These are phyloP conservation scores for Acanthis flammea DNA, from an alignment of 2,797 vertebrate species.

Conservation along the genomic window DNA sequence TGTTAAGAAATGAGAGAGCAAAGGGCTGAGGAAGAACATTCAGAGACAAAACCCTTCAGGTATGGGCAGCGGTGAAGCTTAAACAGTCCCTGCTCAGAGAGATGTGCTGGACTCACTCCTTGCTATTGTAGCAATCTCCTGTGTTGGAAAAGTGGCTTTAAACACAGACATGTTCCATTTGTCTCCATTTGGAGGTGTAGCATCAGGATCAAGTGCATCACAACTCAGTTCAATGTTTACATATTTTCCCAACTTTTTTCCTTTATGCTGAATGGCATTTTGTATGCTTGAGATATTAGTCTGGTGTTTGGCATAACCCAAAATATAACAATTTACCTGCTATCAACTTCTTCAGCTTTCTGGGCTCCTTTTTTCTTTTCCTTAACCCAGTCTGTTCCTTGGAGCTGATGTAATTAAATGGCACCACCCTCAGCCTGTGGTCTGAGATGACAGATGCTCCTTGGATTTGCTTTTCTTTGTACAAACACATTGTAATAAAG, in stretches of 20 bases:
- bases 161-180: rapidly evolving
- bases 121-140: neutral
- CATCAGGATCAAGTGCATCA: neutral
- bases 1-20: neutral
- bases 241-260: neutral
- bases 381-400: neutral
- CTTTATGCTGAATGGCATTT: neutral
- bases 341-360: neutral
- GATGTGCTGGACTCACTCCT: neutral
- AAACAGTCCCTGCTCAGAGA: neutral
- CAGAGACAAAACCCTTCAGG: neutral
- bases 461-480: neutral
- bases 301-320: neutral
- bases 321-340: neutral
- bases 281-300: neutral
- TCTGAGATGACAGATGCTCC: neutral
- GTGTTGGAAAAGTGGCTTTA: neutral
- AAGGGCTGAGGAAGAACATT: neutral
- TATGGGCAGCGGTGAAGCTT: neutral
- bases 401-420: neutral
- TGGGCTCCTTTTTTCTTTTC: neutral
- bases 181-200: neutral
- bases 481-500: neutral
- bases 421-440: neutral
- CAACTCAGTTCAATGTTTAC: neutral